Percentiles rank a stretch among this genome's conserved stretches.
These are phyloP conservation scores for Hiodon tergisus DNA, from an alignment of 2,113 vertebrate genomes.

Conservation along the genomic window DNA sequence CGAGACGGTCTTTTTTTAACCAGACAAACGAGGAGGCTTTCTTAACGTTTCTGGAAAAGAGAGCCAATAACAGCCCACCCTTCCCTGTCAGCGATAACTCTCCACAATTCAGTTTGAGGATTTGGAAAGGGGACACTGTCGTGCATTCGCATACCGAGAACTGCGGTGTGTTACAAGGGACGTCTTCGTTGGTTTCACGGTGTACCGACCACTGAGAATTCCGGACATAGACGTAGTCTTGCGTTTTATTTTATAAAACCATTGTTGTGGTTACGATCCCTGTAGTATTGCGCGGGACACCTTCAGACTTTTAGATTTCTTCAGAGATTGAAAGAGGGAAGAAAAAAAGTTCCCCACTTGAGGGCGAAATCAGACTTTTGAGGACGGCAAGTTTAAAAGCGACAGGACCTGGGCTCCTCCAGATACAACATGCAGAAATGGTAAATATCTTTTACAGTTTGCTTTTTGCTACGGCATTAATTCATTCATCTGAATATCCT, in stretches of 20 bases:
- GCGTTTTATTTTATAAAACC: slow-evolving; percentile 23
- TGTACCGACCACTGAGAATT: slow-evolving; percentile 22
- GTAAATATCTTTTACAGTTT: slow-evolving; percentile 54
- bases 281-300: slow-evolving; percentile 30
- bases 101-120: slow-evolving; percentile 27
- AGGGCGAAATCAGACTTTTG: slow-evolving; percentile 66
- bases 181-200: slow-evolving; percentile 39
- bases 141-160: slow-evolving; percentile 35
- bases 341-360: slow-evolving; percentile 65
- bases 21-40: slow-evolving; percentile 32
- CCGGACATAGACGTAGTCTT: slow-evolving; percentile 22
- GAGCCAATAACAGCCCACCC: slow-evolving; percentile 38
- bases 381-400: slow-evolving; percentile 52
- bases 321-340: slow-evolving; percentile 33
- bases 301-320: slow-evolving; percentile 26
- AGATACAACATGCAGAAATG: slow-evolving; percentile 71
- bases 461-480: slow-evolving; percentile 6
- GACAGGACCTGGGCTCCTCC: slow-evolving; percentile 53
- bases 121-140: slow-evolving; percentile 35
- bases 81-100: slow-evolving; percentile 37
- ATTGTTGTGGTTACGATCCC: slow-evolving; percentile 21
- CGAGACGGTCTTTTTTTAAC: slow-evolving; percentile 12
- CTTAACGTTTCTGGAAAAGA: slow-evolving; percentile 46
- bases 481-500: slow-evolving; percentile 1
- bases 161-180: slow-evolving; percentile 38